Evolutionary conservation across 2,797 vertebrate species (phyloP), one percentile per base, ranked within the genome.

Genomic region (Neomorphus geoffroyi): DNA sequence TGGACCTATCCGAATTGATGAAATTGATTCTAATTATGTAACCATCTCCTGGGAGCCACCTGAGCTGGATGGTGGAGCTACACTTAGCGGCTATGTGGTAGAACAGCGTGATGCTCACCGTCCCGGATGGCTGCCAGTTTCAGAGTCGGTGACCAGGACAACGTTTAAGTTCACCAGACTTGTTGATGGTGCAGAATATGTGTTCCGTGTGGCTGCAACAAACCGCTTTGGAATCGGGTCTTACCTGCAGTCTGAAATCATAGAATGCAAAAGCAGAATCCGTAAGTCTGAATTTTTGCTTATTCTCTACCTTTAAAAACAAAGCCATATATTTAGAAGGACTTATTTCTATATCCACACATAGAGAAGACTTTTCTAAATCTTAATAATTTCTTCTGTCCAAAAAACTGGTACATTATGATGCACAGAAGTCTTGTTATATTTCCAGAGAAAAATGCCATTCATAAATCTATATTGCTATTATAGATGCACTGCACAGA

Each of bases 41-140:
- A 98, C 98, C 75, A 98, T 99, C 92, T 99, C 99, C 96, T 99
- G 99, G 99, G 98, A 99, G 90, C 98, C 98, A 79, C 99, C 99
- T 53, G 96, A 97, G 70, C 98, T 99, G 96, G 99, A 99, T 50
- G 99, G 99, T 12, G 99, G 99, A 21, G 99, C 99, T 89, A 98
- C 99, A 11, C 89, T 99, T 92, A 99, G 98, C 43, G 99, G 99
- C 30, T 99, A 99, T 22, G 98, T 98, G 65, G 99, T 99, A 69
- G 99, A 99, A 94, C 99, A 99, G 93, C 99, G 99, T 21, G 99
- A 99, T 80, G 99, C 99, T 79, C 99, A 99, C 96, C 98, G 99
- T 89, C 99, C 99, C 51, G 99, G 99, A 95, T 99, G 99, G 99
- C 97, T 99, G 86, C 99, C 99, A 21, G 98, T 99, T 93, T 99